phyloP scores from a whole-genome alignment of 2,888 invertebrate genomes.

The Sphinx pinastri region DNA sequence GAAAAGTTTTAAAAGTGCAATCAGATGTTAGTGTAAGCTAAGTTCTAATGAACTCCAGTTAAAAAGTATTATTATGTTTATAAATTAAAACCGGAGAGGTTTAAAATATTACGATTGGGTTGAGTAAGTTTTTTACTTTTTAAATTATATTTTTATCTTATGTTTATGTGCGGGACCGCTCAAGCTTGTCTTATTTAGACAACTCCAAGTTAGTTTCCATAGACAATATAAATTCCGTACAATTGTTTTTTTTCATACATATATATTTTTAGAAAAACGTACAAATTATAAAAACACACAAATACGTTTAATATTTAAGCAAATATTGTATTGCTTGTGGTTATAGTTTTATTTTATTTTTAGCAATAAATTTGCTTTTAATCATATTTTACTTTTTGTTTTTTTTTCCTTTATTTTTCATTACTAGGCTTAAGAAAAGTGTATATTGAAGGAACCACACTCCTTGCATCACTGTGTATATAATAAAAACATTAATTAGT shows the following conservation, averaged over 20 bases:
- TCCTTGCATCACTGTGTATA: constrained; percentile 80
- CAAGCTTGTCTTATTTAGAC: constrained; percentile 62
- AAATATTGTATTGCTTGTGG: constrained; percentile 77
- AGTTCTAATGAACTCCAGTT: constrained; percentile 75
- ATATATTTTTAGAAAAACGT: constrained; percentile 68
- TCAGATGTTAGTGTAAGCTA: constrained; percentile 79
- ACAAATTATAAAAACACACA: constrained; percentile 72
- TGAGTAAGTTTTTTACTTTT: constrained; percentile 71
- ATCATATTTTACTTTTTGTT: constrained; percentile 74
- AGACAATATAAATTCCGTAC: constrained; percentile 43
- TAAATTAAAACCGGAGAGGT: constrained; percentile 76
- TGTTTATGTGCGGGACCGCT: constrained; percentile 71
- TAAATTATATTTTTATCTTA: constrained; percentile 76
- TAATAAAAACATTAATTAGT: constrained; percentile 63
- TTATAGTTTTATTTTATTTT: constrained; percentile 81
- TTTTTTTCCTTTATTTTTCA: constrained; percentile 56
- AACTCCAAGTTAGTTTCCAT: constrained; percentile 48
- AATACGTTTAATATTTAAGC: constrained; percentile 64
- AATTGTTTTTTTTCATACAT: constrained; percentile 54
- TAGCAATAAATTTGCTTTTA: constrained; percentile 84
- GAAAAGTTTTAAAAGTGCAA: constrained; percentile 76
- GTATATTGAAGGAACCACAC: constrained; percentile 80
- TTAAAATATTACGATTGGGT: constrained; percentile 82
- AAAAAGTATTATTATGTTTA: constrained; percentile 84
- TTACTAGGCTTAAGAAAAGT: constrained; percentile 63